A percentile compares a stretch with the other conserved stretches of the same genome.
Conservation (phyloP, 2,113 vertebrate genomes). For the Hemiprocne comata region DNA sequence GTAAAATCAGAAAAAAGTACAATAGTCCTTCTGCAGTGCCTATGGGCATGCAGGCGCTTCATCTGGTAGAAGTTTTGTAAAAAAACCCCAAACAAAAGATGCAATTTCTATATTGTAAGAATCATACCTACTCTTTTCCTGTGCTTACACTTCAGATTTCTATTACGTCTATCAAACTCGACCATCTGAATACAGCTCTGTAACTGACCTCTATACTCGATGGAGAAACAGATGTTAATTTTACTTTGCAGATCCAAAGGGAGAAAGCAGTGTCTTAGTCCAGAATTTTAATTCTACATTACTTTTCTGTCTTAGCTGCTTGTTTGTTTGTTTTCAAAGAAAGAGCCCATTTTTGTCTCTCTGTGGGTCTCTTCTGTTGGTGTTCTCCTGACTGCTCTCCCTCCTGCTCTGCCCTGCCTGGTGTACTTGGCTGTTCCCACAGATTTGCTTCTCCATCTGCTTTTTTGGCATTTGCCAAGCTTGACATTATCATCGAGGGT, state of each 20-base stretch:
- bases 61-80: not conserved
- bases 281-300: not conserved
- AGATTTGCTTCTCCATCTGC: not conserved
- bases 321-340: not conserved
- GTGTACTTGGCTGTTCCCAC: not conserved
- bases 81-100: fast-evolving
- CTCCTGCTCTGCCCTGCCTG: not conserved
- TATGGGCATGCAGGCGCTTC: not conserved
- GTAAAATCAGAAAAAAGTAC: not conserved
- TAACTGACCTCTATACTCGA: not conserved
- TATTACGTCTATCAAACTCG: not conserved
- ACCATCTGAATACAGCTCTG: not conserved
- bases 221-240: not conserved
- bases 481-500: not conserved
- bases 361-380: not conserved
- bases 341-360: not conserved
- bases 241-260: not conserved
- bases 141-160: not conserved
- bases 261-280: not conserved
- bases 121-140: not conserved
- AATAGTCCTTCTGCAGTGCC: not conserved
- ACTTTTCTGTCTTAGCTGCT: not conserved
- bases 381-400: not conserved
- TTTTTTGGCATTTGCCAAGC: not conserved
- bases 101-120: not conserved